Percentiles rank a stretch among this genome's conserved stretches.
phyloP scores from a whole-genome alignment of 2,888 invertebrate genomes.

The Leucophenga montana region DNA sequence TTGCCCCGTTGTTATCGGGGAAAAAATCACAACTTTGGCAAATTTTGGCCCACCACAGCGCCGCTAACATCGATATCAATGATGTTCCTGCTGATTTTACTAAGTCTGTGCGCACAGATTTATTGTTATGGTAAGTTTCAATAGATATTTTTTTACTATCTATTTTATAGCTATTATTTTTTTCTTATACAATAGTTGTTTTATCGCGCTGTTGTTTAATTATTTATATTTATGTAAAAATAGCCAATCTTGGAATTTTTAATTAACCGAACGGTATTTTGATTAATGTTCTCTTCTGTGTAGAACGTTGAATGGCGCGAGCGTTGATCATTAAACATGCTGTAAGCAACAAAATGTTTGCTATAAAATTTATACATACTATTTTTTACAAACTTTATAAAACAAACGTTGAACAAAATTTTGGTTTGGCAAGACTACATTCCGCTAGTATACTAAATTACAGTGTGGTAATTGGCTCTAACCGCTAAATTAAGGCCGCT shows the following conservation, averaged over 20 bases:
- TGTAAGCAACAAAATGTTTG: conserved; percentile 44
- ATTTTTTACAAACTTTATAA: neutral
- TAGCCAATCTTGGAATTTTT: conserved; percentile 48
- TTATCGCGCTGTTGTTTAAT: conserved; percentile 16
- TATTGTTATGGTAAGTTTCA: conserved; percentile 58
- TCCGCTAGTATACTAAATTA: conserved; percentile 39
- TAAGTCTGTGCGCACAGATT: conserved; percentile 35
- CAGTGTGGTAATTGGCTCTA: too few species aligned
- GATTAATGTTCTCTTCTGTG: conserved; percentile 44
- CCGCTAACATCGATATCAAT: conserved; percentile 26
- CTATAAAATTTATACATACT: neutral
- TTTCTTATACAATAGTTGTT: conserved; percentile 10
- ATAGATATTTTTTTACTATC: neutral
- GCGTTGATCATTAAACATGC: conserved; percentile 40
- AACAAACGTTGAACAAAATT: neutral
- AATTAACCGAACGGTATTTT: conserved; percentile 57
- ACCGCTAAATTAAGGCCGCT: too few species aligned
- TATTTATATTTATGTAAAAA: conserved; percentile 40
- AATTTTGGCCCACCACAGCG: conserved; percentile 37
- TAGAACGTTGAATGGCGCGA: neutral
- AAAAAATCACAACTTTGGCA: conserved; percentile 40
- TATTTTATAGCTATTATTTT: neutral
- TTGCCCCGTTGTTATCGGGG: conserved; percentile 56
- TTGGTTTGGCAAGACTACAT: conserved; percentile 53
- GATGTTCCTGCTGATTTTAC: conserved; percentile 33